Percentiles rank a stretch among this genome's conserved stretches.
These are phyloP conservation scores for Caenorhabditis panamensis DNA, from an alignment of 2,888 invertebrate species.

Conservation along the genomic window DNA sequence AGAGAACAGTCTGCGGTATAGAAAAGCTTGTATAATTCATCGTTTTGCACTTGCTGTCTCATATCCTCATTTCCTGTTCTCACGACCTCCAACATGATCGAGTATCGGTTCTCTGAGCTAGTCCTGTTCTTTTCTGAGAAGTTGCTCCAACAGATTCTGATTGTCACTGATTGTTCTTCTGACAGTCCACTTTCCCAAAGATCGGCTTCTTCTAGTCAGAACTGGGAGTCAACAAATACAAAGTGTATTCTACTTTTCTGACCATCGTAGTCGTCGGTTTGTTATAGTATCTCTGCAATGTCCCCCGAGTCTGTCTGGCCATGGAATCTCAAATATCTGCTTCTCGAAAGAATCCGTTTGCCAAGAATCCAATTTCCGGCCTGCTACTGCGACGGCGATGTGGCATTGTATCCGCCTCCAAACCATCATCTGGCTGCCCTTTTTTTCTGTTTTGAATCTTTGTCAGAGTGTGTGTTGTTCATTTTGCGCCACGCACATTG, in stretches of 20 bases:
- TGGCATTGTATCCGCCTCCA: conserved; percentile 1
- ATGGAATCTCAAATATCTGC: conserved; percentile 1
- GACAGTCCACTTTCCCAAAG: background rate
- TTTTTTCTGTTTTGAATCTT: conserved; percentile 20
- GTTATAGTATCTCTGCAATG: background rate
- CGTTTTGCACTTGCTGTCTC: too few species aligned
- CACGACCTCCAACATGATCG: too few species aligned
- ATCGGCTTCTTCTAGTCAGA: background rate
- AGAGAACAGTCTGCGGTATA: background rate
- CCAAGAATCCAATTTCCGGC: conserved; percentile 8
- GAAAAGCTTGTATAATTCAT: background rate
- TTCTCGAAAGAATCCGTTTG: background rate
- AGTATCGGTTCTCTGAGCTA: too few species aligned
- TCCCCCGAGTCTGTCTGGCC: background rate
- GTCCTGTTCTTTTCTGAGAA: too few species aligned
- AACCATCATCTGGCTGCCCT: conserved; percentile 13
- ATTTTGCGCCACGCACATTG: conserved; percentile 19
- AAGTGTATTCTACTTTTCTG: background rate
- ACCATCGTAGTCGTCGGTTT: background rate
- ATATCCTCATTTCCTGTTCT: too few species aligned
- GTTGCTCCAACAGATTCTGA: too few species aligned
- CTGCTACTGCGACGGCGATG: background rate
- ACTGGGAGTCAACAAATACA: background rate
- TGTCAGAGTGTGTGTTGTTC: conserved; percentile 32
- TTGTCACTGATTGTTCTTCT: too few species aligned